Evolutionary conservation across 2,888 invertebrate species (phyloP).

Genomic region (Schizaphis graminum): DNA sequence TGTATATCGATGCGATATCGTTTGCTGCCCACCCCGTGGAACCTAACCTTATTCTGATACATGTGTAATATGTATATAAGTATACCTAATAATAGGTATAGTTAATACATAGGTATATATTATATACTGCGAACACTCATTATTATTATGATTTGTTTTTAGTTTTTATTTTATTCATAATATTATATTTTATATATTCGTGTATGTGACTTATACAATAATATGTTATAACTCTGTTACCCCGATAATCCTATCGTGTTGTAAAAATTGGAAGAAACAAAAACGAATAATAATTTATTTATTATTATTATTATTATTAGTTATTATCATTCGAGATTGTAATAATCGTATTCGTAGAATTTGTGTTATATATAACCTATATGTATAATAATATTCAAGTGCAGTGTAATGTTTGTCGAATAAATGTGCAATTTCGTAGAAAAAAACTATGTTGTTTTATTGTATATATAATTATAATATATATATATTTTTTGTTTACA

Average conservation of each 20-base stretch:
- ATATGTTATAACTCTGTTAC: conserved; percentile 44
- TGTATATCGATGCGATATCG: neutral
- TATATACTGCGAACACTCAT: neutral
- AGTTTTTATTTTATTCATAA: neutral
- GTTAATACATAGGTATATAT: too few relatives aligned
- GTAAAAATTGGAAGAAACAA: conserved; percentile 19
- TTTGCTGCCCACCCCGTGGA: neutral
- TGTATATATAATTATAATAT: neutral
- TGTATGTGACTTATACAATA: neutral
- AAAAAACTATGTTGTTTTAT: neutral
- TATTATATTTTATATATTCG: neutral
- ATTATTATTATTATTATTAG: conserved; percentile 20
- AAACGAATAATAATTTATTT: conserved; percentile 19
- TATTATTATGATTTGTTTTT: conserved; percentile 34
- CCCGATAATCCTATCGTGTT: conserved; percentile 45
- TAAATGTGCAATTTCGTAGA: conserved; percentile 49
- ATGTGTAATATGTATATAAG: neutral
- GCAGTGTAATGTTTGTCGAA: neutral
- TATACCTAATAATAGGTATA: neutral
- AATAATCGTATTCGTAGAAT: conserved; percentile 12
- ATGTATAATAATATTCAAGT: neutral
- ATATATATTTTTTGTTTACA: neutral
- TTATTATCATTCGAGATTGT: neutral
- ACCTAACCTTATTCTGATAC: neutral
- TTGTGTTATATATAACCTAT: conserved; percentile 12